Evolutionary conservation across 2,888 invertebrate genomes (phyloP), one percentile per base, ranked within the genome.

Genomic region (Morpho helenor): DNA sequence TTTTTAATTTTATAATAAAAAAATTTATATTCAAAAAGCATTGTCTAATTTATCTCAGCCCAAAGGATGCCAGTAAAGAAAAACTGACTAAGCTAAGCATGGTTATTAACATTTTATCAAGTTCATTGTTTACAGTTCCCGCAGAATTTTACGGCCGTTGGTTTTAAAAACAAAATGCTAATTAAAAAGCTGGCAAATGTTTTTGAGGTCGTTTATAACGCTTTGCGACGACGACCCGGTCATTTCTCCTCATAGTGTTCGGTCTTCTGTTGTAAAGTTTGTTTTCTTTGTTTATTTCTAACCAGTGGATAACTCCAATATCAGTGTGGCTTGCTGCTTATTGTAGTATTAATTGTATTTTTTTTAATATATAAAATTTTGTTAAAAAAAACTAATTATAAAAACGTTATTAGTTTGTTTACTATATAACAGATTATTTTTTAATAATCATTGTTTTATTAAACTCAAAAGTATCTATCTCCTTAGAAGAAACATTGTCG

Each of bases 91-190:
- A 52, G 44, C 39, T 39, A 39, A 52, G 52, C 8, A 52, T 52
- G 9, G 39, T 54, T 54, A 52, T 52, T 9, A 40, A 49, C 53
- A 49, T 40, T 44, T 45, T 53, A 58, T 58, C 58, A 54, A 53
- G 53, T 46, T 58, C 46, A 58, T 53, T 58, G 53, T 53, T 57
- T 42, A 50, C 53, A 49, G 45, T 58, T 41, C 42, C 42, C 51
- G 47, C 44, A 41, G 54, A 43, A 48, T 50, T 56, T 53, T 22
- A 57, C 47, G 53, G 47, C 64, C 61, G 61, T 42, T 54, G 54
- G 58, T 71, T 70, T 58, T 61, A 62, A 68, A 77, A 76, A 76
- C 71, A 74, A 77, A 80, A 78, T 73, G 76, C 76, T 82, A 81
- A 80, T 79, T 81, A 80, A 77, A 79, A 80, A 68, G 57, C 57